Evolutionary conservation across 2,113 vertebrate species (phyloP).

Genomic region (Globicephala melas): DNA sequence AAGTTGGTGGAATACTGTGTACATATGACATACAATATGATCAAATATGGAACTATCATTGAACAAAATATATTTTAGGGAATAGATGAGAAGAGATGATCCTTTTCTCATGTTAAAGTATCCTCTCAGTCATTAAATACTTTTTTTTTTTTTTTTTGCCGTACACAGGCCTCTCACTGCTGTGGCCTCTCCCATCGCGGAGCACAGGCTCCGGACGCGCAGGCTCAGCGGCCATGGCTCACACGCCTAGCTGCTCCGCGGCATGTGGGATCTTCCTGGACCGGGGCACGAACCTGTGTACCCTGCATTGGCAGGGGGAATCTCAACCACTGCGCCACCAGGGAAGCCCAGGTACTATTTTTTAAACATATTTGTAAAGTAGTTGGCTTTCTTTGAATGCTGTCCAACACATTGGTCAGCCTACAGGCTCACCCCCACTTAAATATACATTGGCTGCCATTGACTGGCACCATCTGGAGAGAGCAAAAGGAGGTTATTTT

Average conservation of each 20-base stretch:
- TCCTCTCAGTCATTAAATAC: background rate
- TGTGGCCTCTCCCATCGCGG: no score
- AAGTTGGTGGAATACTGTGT: background rate
- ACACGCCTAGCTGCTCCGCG: rapidly evolving
- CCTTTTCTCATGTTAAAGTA: background rate
- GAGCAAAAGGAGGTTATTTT: background rate
- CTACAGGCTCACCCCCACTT: background rate
- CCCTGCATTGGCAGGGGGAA: no score
- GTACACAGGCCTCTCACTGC: no score
- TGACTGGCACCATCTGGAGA: background rate
- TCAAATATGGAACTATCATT: background rate
- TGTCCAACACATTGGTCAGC: background rate
- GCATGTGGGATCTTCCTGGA: no score
- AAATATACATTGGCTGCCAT: background rate
- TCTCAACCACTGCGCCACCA: no score
- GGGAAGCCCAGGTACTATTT: no score
- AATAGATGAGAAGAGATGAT: background rate
- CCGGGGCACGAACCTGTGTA: no score
- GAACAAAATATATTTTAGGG: background rate
- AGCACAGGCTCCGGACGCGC: no score
- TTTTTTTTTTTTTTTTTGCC: background rate
- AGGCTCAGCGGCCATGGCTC: no score
- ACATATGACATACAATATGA: background rate
- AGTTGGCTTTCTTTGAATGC: background rate
- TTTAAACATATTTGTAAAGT: background rate